Evolutionary conservation across 2,888 invertebrate genomes (phyloP), one percentile per base, ranked within the genome.

Genomic region (Drosophila parthenogenetica): DNA sequence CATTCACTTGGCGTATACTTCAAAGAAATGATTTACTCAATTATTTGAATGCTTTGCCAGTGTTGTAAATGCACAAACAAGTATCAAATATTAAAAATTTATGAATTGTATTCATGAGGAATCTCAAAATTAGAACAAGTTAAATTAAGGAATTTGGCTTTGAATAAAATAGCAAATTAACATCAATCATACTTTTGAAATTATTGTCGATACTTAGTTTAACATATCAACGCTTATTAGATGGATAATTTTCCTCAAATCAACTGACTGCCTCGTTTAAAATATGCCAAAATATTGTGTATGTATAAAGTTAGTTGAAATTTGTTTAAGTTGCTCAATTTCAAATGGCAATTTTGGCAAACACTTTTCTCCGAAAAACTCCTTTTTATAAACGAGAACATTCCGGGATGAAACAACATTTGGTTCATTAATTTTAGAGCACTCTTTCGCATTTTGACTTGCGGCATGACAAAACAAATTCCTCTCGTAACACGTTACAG

Each of bases 351-450:
- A 55, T 16, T 49, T 70, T 22, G 57, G 13, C 25, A 53, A 58
- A 66, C 53, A 50, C 60, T 62, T 79, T 42, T 16, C n/a, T 22
- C 19, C 66, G 69, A 43, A 75, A 71, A 71, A 35, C 66, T 72
- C 74, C 77, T 65, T 77, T 76, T 77, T 74, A 73, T 84, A 62
- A 51, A 62, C 64, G 50, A 40, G 54, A 50, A 55, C 69, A 79
- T 73, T 71, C 69, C 54, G 40, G 64, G 68, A 55, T 63, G 60
- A 58, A 68, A 87, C 70, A 81, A 69, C 87, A 87, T 67, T 75
- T 81, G 89, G 79, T 81, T 87, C 85, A 87, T 83, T 87, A 78
- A 78, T 71, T 87, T 83, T 75, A 63, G 66, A 81, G 67, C 54
- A 73, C 63, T 73, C 64, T 73, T 67, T 54, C 62, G 55, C 49